Evolutionary conservation across 2,797 vertebrate species (phyloP).

Genomic region (Falco rusticolus): DNA sequence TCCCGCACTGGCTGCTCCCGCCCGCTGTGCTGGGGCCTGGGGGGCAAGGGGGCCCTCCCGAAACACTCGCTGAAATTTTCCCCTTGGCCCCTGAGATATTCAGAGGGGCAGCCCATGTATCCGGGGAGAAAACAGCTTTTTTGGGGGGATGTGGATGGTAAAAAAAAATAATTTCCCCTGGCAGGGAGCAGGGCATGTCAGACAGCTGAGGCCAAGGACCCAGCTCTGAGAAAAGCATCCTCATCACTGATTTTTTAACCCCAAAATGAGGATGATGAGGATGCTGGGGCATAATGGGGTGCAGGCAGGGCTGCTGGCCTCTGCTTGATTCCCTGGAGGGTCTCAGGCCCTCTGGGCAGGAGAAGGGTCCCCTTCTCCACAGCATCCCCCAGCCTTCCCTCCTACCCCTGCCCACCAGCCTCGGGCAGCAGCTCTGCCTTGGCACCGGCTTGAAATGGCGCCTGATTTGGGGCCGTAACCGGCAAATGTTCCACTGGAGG

Average conservation of each 20-base stretch:
- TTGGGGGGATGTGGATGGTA: not conserved
- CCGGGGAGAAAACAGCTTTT: not conserved
- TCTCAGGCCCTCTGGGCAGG: not conserved
- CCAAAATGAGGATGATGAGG: not conserved
- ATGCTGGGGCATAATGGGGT: not conserved
- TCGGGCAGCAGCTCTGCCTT: not conserved
- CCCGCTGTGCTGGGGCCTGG: accelerated
- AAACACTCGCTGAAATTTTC: not conserved
- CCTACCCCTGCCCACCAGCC: accelerated
- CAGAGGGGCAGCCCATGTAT: not conserved
- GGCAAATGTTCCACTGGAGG: not conserved
- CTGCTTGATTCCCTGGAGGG: not conserved
- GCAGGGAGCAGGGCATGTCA: accelerated
- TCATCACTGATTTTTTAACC: not conserved
- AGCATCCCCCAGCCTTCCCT: not conserved
- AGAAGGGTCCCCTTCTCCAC: not conserved
- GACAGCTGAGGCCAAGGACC: not conserved
- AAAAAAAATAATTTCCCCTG: not conserved
- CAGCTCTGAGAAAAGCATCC: not conserved
- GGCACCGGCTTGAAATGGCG: not conserved
- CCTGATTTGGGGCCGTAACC: not conserved
- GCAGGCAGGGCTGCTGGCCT: not conserved
- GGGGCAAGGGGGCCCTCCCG: not conserved
- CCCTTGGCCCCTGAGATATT: not conserved
- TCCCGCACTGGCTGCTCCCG: not conserved